Evolutionary conservation across 2,797 vertebrate species (phyloP).

Genomic region (Chrosomus eos): DNA sequence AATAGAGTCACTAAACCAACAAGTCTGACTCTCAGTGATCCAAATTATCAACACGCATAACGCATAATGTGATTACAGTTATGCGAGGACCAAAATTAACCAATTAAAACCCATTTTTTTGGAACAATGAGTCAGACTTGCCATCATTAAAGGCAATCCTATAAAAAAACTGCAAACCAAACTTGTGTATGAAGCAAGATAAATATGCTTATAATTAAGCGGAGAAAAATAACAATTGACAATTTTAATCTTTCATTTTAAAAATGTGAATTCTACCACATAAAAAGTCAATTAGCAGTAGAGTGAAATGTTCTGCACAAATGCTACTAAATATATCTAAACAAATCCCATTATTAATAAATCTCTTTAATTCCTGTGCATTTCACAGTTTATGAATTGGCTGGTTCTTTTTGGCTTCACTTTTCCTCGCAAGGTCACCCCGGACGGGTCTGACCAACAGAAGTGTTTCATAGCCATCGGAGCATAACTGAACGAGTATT

Average conservation of each 20-base stretch:
- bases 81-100: not conserved
- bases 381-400: not conserved
- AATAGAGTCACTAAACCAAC: not conserved
- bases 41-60: too few relatives aligned
- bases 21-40: not conserved
- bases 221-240: not conserved
- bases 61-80: not conserved
- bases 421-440: slow-evolving; percentile 49
- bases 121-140: not conserved
- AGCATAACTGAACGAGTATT: not conserved
- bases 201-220: not conserved
- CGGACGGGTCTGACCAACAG: slow-evolving; percentile 55
- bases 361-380: not conserved
- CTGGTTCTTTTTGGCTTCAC: slow-evolving; percentile 28
- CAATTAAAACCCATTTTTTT: not conserved
- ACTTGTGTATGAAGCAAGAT: not conserved
- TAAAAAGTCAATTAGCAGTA: not conserved
- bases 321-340: not conserved
- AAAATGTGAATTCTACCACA: not conserved
- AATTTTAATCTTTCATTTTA: not conserved
- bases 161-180: too few relatives aligned
- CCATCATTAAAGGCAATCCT: not conserved
- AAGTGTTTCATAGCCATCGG: slow-evolving; percentile 1
- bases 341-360: not conserved
- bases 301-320: not conserved